These are phyloP conservation scores for Harpalus rubripes DNA, from an alignment of 2,888 invertebrate genomes.

Conservation along the genomic window DNA sequence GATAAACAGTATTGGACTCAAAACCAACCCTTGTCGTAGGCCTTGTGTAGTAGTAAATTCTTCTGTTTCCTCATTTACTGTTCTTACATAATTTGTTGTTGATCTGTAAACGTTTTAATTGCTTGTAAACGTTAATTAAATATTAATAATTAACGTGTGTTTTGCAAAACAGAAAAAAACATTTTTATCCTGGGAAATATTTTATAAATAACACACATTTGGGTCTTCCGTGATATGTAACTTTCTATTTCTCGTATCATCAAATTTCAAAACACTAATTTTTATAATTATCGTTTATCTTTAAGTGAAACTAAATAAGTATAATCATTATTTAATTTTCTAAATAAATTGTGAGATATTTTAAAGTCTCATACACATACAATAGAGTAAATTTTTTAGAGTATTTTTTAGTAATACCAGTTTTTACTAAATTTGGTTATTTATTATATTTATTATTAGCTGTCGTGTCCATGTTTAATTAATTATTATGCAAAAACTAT, in stretches of 20 bases:
- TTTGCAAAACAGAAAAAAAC: neutral
- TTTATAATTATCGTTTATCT: constrained; percentile 18
- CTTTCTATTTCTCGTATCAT: constrained; percentile 18
- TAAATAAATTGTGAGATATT: neutral
- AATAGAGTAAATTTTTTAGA: neutral
- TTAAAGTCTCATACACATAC: neutral
- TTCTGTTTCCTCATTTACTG: no score
- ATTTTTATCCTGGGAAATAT: neutral
- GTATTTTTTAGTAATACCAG: neutral
- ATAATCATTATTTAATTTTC: constrained; percentile 6
- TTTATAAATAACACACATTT: constrained; percentile 2
- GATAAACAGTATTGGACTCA: no score
- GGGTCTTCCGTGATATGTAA: constrained; percentile 1
- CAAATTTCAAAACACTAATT: constrained; percentile 11
- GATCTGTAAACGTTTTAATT: no score
- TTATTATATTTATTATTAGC: neutral
- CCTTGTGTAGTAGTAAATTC: no score
- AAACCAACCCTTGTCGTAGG: no score
- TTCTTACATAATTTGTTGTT: no score
- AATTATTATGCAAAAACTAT: neutral
- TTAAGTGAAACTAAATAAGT: constrained; percentile 1
- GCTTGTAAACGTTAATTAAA: no score
- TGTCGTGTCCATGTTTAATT: neutral
- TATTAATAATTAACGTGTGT: neutral
- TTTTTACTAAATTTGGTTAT: neutral